phyloP scores from a whole-genome alignment of 2,888 invertebrate genomes.

The Lissocephala sabroskyi region DNA sequence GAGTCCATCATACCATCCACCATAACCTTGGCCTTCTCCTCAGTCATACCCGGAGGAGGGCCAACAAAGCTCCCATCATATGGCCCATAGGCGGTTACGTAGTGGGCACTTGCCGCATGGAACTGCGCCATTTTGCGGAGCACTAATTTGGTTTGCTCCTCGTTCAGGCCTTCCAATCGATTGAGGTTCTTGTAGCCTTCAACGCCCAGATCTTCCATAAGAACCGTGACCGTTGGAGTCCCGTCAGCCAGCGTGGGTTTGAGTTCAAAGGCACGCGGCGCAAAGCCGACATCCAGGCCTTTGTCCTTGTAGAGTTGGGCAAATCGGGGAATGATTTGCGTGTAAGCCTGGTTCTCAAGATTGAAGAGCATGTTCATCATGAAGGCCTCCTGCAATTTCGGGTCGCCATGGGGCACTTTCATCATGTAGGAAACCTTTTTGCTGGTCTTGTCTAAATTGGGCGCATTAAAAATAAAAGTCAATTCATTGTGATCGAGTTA shows the following conservation, averaged over 20 bases:
- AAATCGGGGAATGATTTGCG: constrained; percentile 49
- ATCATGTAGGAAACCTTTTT: constrained; percentile 49
- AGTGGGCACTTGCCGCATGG: constrained; percentile 64
- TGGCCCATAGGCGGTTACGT: constrained; percentile 36
- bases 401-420: constrained; percentile 51
- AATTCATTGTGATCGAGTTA: too few species aligned
- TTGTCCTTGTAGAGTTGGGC: constrained; percentile 42
- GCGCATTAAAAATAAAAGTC: too few species aligned
- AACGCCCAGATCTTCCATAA: constrained; percentile 60
- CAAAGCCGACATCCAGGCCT: constrained; percentile 35
- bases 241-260: constrained; percentile 26
- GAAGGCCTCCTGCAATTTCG: constrained; percentile 39
- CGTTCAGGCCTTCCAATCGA: constrained; percentile 57
- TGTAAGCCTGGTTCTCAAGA: constrained; percentile 42
- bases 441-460: background rate
- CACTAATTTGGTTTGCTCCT: constrained; percentile 55
- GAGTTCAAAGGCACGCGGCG: constrained; percentile 37
- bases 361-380: constrained; percentile 45
- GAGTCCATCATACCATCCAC: constrained; percentile 17
- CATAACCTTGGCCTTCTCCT: constrained; percentile 10
- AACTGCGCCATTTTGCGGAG: constrained; percentile 66
- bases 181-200: constrained; percentile 58
- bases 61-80: constrained; percentile 25
- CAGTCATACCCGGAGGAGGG: constrained; percentile 23
- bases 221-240: constrained; percentile 34